Conservation (phyloP, 2,113 vertebrate genomes). For the Epinephelus moara region DNA sequence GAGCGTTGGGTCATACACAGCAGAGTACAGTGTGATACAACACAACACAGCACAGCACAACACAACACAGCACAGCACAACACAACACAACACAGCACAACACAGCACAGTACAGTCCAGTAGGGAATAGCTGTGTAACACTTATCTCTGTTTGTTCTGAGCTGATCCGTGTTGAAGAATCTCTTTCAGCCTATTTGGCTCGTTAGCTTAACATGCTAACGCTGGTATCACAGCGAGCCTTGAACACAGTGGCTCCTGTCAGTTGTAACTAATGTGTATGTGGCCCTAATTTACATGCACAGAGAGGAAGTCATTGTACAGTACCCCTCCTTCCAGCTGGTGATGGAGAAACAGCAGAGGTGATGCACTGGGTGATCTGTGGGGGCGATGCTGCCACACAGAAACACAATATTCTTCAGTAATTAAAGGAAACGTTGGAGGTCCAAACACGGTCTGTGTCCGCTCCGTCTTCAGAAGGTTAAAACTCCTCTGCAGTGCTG, state of each 20-base stretch:
- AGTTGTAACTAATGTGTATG: constrained; percentile 62
- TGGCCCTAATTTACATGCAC: constrained; percentile 63
- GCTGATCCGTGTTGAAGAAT: constrained; percentile 25
- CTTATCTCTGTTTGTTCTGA: constrained; percentile 3
- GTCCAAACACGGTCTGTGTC: background rate
- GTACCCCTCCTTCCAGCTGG: constrained; percentile 17
- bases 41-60: no score
- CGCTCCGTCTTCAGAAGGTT: background rate
- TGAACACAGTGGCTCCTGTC: constrained; percentile 58
- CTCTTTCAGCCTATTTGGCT: constrained; percentile 49
- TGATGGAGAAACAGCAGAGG: constrained; percentile 43
- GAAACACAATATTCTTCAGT: background rate
- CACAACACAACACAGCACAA: background rate
- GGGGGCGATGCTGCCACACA: background rate
- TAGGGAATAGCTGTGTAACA: background rate
- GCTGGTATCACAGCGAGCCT: constrained; percentile 34
- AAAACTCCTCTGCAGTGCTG: background rate
- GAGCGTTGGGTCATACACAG: no score
- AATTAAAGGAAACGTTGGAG: background rate
- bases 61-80: accelerated
- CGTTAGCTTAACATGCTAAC: constrained; percentile 68
- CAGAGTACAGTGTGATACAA: no score
- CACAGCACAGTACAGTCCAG: background rate
- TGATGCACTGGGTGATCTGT: constrained; percentile 18
- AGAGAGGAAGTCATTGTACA: constrained; percentile 24